Evolutionary conservation across 2,113 vertebrate genomes (phyloP), one percentile per base, ranked within the genome.

Genomic region (Oreochromis aureus): DNA sequence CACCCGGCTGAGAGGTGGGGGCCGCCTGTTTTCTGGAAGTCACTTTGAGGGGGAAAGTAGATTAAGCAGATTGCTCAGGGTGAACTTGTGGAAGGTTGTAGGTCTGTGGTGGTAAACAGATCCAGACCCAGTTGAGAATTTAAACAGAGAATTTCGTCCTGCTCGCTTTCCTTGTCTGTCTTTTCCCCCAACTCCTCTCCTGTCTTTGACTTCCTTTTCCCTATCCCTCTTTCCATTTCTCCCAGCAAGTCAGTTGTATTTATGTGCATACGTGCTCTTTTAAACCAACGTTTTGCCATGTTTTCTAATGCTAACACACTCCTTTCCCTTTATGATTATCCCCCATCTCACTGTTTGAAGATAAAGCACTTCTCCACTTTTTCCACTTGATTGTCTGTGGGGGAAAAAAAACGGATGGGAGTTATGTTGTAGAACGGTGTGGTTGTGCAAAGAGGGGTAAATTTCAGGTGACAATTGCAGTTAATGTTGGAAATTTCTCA

Each of bases 241-340:
- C 80, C 66, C 63, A 83, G 87, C 58, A 80, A 66, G 89, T 22
- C 80, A 46, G 58, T 86, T 22, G 89, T 92, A 87, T 93, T 90
- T 88, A 91, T 92, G 85, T 88, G 61, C 78, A 82, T 90, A 82
- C 88, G 81, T 85, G n/a, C 85, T 90, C 84, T 85, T 94, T 92
- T 91, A 87, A 92, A 92, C 83, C 88, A 81, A 92, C 87, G 86
- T 87, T 81, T 81, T 85, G 51, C 92, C 84, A 85, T 73, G 71
- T 85, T 86, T 66, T 53, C 73, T 91, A 85, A 88, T 89, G 84
- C 83, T 88, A 87, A 87, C 84, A 3, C 83, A 58, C 55, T 85
- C 44, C 59, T 87, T 83, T 82, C 81, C 81, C 85, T 89, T 93
- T 92, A 93, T 93, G 90, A 86, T 89, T 89, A 88, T 92, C 39